Evolutionary conservation across 2,113 vertebrate genomes (phyloP).

Genomic region (Burhinus oedicnemus): DNA sequence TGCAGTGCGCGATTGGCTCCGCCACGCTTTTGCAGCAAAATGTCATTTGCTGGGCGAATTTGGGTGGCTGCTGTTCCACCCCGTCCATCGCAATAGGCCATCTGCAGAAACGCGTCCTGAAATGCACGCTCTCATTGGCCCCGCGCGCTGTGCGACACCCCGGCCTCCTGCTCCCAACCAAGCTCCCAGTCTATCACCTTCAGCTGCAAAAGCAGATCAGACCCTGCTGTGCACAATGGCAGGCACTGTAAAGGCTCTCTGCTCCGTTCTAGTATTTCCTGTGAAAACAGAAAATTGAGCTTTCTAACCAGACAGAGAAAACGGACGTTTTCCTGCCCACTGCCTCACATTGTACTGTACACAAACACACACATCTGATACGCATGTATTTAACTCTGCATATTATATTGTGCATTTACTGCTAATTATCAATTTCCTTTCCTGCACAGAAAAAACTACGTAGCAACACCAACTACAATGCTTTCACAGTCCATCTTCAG

Average conservation of each 20-base stretch:
- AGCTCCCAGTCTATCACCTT: neutral
- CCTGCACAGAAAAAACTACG: neutral
- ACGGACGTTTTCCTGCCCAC: neutral
- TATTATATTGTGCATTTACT: accelerated
- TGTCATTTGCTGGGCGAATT: neutral
- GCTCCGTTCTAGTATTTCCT: neutral
- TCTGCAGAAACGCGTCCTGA: neutral
- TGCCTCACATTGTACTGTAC: accelerated
- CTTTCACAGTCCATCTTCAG: neutral
- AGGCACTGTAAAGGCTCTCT: neutral
- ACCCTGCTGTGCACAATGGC: neutral
- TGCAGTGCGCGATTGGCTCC: neutral
- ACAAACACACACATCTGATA: accelerated
- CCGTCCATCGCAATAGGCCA: neutral
- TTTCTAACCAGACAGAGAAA: neutral
- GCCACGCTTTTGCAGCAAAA: neutral
- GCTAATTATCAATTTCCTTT: neutral
- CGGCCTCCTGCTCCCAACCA: neutral
- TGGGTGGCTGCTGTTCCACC: neutral
- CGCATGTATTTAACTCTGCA: accelerated
- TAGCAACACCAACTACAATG: neutral
- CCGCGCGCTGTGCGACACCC: accelerated
- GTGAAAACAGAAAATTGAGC: neutral
- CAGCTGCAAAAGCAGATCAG: neutral
- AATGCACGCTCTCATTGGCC: neutral